Evolutionary conservation across 2,113 vertebrate genomes (phyloP).

Genomic region (Sinocyclocheilus rhinocerous): DNA sequence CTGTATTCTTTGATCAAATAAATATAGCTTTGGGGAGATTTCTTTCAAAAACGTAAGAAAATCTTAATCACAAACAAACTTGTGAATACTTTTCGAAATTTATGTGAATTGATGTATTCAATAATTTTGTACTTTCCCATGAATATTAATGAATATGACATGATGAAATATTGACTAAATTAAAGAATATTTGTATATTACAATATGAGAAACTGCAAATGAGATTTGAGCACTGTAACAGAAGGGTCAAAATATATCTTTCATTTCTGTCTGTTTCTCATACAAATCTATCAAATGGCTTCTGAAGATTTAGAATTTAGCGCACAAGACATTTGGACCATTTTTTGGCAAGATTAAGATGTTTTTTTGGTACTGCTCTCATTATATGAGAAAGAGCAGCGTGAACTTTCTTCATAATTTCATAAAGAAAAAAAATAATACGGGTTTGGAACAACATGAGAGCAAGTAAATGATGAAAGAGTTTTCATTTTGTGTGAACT

Average conservation of each 20-base stretch:
- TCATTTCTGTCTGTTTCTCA: background rate
- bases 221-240: background rate
- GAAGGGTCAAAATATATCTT: background rate
- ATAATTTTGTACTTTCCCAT: background rate
- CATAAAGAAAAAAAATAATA: background rate
- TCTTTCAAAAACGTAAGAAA: background rate
- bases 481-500: conserved; percentile 12
- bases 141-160: background rate
- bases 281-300: background rate
- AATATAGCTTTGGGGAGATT: background rate
- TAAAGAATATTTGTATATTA: background rate
- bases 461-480: conserved; percentile 27
- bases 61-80: background rate
- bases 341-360: background rate
- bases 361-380: background rate
- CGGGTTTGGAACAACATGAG: conserved; percentile 12
- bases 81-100: background rate
- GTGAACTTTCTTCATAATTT: conserved; percentile 3
- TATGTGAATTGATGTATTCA: background rate
- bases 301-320: background rate
- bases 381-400: background rate
- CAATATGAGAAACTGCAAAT: background rate
- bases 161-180: background rate
- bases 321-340: background rate
- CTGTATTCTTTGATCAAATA: background rate